A percentile compares a stretch with the other conserved stretches of the same genome.
Conservation (phyloP, 2,888 invertebrate genomes). For the Phoenoteleia sp. region DNA sequence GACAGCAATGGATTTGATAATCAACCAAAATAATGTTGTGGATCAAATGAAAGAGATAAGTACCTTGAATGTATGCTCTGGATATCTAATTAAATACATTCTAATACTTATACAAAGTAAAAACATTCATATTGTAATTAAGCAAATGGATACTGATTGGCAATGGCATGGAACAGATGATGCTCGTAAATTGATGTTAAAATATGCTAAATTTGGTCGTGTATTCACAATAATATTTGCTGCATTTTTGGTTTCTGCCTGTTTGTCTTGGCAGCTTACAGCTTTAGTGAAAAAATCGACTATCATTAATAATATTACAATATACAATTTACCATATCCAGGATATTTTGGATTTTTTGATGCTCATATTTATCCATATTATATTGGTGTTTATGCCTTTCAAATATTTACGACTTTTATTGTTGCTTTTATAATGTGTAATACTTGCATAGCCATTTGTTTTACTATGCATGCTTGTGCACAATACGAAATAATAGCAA, state of each 20-base stretch:
- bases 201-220: slow-evolving; percentile 39
- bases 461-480: slow-evolving; percentile 43
- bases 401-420: slow-evolving; percentile 10
- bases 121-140: slow-evolving; percentile 10
- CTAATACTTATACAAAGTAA: slow-evolving; percentile 2
- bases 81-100: slow-evolving; percentile 39
- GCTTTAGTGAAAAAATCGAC: neutral
- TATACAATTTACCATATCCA: slow-evolving; percentile 43
- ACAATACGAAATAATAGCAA: slow-evolving; percentile 29
- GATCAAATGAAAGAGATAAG: slow-evolving; percentile 8
- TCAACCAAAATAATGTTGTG: neutral
- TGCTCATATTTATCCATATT: slow-evolving; percentile 9
- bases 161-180: neutral
- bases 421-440: slow-evolving; percentile 19
- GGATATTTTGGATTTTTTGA: slow-evolving; percentile 25
- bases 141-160: slow-evolving; percentile 47
- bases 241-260: neutral
- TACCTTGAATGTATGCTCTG: slow-evolving; percentile 23
- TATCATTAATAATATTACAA: slow-evolving; percentile 3
- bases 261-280: slow-evolving; percentile 31
- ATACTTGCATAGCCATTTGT: slow-evolving; percentile 43
- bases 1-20: neutral
- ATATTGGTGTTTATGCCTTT: neutral
- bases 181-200: slow-evolving; percentile 28
- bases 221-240: slow-evolving; percentile 20